A percentile compares a stretch with the other conserved stretches of the same genome.
Conservation (phyloP, 2,888 invertebrate genomes). For the Craniophora ligustri region DNA sequence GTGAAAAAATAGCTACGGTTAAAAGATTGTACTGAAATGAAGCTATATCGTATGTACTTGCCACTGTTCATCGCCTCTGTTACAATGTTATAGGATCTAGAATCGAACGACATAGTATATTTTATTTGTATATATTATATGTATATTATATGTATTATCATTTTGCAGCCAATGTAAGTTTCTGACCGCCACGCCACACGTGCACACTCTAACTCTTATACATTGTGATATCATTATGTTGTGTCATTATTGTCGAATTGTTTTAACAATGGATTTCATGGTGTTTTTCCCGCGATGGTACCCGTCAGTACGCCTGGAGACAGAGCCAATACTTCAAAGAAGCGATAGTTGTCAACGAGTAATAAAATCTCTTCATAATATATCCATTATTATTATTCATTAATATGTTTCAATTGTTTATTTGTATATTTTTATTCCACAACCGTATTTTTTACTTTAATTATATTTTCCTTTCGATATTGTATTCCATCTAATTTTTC, state of each 20-base stretch:
- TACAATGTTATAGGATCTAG: constrained; percentile 24
- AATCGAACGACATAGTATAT: constrained; percentile 9
- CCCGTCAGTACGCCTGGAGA: constrained; percentile 96
- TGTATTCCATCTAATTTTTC: constrained; percentile 57
- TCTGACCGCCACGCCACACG: constrained; percentile 16
- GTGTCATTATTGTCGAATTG: constrained; percentile 49
- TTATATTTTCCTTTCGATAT: constrained; percentile 55
- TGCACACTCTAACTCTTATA: constrained; percentile 27
- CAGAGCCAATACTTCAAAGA: constrained; percentile 99
- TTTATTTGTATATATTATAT: background rate
- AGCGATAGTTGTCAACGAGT: constrained; percentile 96
- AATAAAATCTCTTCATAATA: constrained; percentile 89
- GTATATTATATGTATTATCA: too few relatives aligned
- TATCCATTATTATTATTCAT: constrained; percentile 86
- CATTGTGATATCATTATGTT: constrained; percentile 45
- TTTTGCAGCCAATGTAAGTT: constrained; percentile 3
- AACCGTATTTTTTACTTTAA: constrained; percentile 66
- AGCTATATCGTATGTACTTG: constrained; percentile 21
- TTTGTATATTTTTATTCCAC: constrained; percentile 77
- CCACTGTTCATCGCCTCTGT: constrained; percentile 10
- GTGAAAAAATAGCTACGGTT: constrained; percentile 4
- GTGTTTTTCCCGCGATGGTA: constrained; percentile 79
- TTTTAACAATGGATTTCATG: constrained; percentile 79
- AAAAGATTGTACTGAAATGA: constrained; percentile 25
- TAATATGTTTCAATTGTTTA: constrained; percentile 75